A percentile compares a stretch with the other conserved stretches of the same genome.
Conservation (phyloP, 2,888 invertebrate genomes). For the Augochlorella aurata region DNA sequence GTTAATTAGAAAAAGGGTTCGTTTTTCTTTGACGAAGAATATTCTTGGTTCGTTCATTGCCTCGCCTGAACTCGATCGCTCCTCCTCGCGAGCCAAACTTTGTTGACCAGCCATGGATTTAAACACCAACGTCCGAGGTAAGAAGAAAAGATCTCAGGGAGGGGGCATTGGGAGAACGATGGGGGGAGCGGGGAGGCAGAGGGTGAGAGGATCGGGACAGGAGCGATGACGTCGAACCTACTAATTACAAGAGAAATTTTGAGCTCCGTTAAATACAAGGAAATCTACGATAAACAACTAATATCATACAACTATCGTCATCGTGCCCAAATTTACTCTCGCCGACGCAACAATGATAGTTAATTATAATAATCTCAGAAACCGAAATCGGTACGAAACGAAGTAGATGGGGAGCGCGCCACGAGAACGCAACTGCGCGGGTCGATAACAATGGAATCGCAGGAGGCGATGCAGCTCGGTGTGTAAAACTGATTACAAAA, state of each 20-base stretch:
- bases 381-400: conserved; percentile 38
- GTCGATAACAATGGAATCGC: neutral
- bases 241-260: conserved; percentile 70
- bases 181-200: neutral
- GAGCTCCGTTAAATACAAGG: conserved; percentile 73
- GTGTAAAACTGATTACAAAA: conserved; percentile 35
- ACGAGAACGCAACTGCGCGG: conserved; percentile 38
- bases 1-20: conserved; percentile 58
- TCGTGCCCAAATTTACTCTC: conserved; percentile 69
- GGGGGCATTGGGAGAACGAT: conserved; percentile 30
- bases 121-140: conserved; percentile 56
- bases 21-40: conserved; percentile 6
- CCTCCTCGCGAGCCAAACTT: conserved; percentile 39
- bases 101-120: conserved; percentile 73
- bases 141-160: conserved; percentile 45
- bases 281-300: conserved; percentile 69
- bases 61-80: conserved; percentile 39
- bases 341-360: conserved; percentile 50
- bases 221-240: conserved; percentile 62
- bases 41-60: conserved; percentile 12
- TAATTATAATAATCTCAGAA: conserved; percentile 57
- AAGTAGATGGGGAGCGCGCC: conserved; percentile 41
- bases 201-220: conserved; percentile 30
- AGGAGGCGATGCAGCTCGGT: neutral
- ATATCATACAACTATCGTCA: conserved; percentile 74